Conservation (phyloP, 2,888 invertebrate genomes). For the Odontocolon sp. region DNA sequence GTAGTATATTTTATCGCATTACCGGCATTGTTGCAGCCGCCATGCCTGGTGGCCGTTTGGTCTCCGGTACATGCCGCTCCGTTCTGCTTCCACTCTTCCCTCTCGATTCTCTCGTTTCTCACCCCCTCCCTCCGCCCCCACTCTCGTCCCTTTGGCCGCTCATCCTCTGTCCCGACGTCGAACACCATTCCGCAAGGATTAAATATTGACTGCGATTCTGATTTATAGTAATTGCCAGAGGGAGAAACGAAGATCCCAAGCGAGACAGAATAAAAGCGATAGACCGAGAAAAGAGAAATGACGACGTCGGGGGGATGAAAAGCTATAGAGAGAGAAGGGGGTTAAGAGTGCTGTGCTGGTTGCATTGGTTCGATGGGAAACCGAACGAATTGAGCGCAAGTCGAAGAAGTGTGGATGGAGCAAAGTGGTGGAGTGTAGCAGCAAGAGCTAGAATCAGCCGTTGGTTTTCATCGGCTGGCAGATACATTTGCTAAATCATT, state of each 20-base stretch:
- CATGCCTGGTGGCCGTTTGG: slow-evolving; percentile 55
- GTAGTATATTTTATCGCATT: slow-evolving; percentile 78
- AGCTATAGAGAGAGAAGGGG: slow-evolving; percentile 31
- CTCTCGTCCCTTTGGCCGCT: slow-evolving; percentile 31
- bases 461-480: neutral
- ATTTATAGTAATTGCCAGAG: slow-evolving; percentile 80
- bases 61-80: slow-evolving; percentile 33
- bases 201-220: slow-evolving; percentile 80
- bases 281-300: slow-evolving; percentile 47
- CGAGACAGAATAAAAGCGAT: slow-evolving; percentile 44
- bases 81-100: slow-evolving; percentile 48
- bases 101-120: slow-evolving; percentile 58
- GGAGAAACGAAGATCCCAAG: slow-evolving; percentile 66
- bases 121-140: slow-evolving; percentile 34
- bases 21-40: slow-evolving; percentile 77
- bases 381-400: slow-evolving; percentile 65
- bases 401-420: slow-evolving; percentile 29
- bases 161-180: slow-evolving; percentile 69
- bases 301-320: neutral
- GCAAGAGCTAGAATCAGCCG: slow-evolving; percentile 37
- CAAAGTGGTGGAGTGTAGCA: slow-evolving; percentile 8
- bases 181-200: slow-evolving; percentile 78
- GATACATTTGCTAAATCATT: slow-evolving; percentile 32
- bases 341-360: slow-evolving; percentile 20
- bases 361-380: slow-evolving; percentile 53